Base-by-base conservation (phyloP, 2,797 vertebrate species). In the Lacerta agilis region DNA sequence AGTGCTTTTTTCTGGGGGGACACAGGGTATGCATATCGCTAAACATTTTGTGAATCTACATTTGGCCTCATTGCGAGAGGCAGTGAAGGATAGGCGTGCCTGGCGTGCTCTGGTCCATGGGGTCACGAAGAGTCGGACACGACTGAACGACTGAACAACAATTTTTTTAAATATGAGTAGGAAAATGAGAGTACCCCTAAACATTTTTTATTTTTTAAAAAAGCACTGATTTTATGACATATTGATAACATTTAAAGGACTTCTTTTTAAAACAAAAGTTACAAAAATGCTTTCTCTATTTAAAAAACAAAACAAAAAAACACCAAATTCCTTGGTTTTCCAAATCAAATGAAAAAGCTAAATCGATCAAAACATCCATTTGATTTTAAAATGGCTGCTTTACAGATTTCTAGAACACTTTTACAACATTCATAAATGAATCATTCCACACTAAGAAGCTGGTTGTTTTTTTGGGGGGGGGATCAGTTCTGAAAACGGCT, bases 221-320 rank as follows among this genome's bases (percentile, higher is more conserved):
- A 69, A 13, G 11, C 67, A 69, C 25, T 49, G 49, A 49, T 49
- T 15, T 49, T 11, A 82, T 15, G 9, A 43, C 79, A 79, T 5
- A 15, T 5, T 33, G 90, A 77, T 86, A 66, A 7, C 33, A 88
- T 87, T 83, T 58, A 82, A 72, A 89, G 18, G 85, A 33, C 45
- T 29, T 66, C 77, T 86, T 78, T 36, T 61, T 55, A 11, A 55
- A 17, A 8, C 20, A 67, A n/a, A 36, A n/a, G 27, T 61, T 18
- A 61, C 58, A 23, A 61, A 64, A 15, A 41, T 73, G 27, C 25
- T 55, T 33, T 45, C 8, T 55, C 11, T 49, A 15, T 49, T 49
- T 49, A 49, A 49, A 49, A 49, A 49, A 49, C 49, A 49, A 49
- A 49, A 13, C 8, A 36, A 17, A 25, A 25, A 6, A 18, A 3